A percentile compares a stretch with the other conserved stretches of the same genome.
phyloP scores from a whole-genome alignment of 2,113 vertebrate species.

The Pithys albifrons region DNA sequence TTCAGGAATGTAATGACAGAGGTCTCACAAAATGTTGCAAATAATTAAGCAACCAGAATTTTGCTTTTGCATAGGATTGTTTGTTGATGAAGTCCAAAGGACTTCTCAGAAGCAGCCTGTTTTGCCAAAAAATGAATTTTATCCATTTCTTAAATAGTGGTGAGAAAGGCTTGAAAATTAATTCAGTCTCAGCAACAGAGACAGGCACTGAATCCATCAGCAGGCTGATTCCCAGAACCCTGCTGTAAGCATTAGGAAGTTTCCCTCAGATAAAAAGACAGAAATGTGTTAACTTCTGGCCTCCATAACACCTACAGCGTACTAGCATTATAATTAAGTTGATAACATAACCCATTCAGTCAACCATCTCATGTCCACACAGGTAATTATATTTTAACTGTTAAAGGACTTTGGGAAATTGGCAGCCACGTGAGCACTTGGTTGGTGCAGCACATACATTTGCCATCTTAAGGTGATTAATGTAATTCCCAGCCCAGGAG shows the following conservation, averaged over 20 bases:
- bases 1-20: neutral
- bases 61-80: neutral
- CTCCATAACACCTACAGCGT: neutral
- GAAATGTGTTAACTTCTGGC: neutral
- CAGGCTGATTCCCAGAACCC: neutral
- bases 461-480: neutral
- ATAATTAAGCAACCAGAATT: neutral
- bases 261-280: neutral
- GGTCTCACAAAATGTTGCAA: neutral
- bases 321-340: neutral
- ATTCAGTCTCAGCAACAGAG: neutral
- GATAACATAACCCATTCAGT: neutral
- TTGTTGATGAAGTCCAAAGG: neutral
- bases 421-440: neutral
- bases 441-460: neutral
- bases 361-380: neutral
- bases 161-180: neutral
- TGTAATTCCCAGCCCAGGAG: neutral
- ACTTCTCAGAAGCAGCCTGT: neutral
- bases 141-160: neutral
- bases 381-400: slow-evolving; percentile 17
- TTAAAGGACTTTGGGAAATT: neutral
- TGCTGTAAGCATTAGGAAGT: neutral
- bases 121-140: neutral
- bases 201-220: neutral